Conservation (phyloP, 2,797 vertebrate genomes). For the Pseudochaenichthys georgianus region DNA sequence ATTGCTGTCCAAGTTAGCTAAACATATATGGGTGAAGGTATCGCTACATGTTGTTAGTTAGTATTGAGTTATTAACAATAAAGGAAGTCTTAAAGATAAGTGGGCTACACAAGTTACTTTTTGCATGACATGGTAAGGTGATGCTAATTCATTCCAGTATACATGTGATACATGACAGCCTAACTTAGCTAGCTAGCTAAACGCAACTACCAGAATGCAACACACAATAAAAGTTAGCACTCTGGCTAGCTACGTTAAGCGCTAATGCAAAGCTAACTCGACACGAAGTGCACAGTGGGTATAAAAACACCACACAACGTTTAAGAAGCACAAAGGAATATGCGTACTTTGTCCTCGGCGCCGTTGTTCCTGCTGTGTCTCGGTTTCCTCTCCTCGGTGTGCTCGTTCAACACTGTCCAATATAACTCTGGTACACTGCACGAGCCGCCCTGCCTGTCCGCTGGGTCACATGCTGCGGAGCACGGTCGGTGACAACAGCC, state of each 20-base stretch:
- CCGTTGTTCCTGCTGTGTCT: not conserved
- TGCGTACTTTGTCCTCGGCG: constrained; percentile 16
- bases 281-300: not conserved
- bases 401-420: constrained; percentile 8
- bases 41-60: not conserved
- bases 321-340: not conserved
- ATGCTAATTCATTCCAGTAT: not conserved
- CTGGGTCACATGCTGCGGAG: constrained; percentile 69
- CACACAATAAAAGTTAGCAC: not conserved
- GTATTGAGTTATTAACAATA: not conserved
- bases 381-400: not conserved
- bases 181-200: not conserved
- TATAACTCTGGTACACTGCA: constrained; percentile 70
- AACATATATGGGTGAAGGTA: too few species aligned
- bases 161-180: not conserved
- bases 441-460: constrained; percentile 66
- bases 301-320: not conserved
- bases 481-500: constrained; percentile 43
- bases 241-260: not conserved
- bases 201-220: not conserved
- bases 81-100: not conserved
- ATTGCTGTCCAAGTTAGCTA: not conserved
- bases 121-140: not conserved
- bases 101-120: not conserved
- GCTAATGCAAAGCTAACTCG: not conserved